These are phyloP conservation scores for Dascillus cervinus DNA, from an alignment of 2,888 invertebrate genomes.

Conservation along the genomic window DNA sequence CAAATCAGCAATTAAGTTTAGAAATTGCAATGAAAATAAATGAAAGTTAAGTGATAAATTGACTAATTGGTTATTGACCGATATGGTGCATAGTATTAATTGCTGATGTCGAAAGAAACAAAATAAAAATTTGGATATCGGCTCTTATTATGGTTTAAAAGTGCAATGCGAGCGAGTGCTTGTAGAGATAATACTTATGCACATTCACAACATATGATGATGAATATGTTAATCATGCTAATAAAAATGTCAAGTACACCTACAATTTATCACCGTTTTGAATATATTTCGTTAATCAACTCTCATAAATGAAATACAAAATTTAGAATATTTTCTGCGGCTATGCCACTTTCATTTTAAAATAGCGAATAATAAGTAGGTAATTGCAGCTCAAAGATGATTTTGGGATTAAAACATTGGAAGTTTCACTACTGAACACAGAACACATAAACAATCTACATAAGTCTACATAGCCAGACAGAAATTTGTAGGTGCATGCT, in stretches of 20 bases:
- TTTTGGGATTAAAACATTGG: no score
- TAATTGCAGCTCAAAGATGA: no score
- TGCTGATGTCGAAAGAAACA: no score
- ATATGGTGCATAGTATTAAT: no score
- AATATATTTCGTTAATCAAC: conserved; percentile 11
- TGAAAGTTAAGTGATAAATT: no score
- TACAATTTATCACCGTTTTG: no score
- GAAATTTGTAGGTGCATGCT: conserved; percentile 32
- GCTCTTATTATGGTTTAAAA: conserved; percentile 10
- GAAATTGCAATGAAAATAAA: no score
- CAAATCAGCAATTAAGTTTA: no score
- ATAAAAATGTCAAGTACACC: conserved; percentile 15
- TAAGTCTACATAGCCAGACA: conserved; percentile 29
- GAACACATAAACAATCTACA: conserved; percentile 27
- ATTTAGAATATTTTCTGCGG: conserved; percentile 19
- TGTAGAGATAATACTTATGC: conserved; percentile 14
- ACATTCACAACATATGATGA: conserved; percentile 11
- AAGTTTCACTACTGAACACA: conserved; percentile 12
- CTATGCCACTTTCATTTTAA: conserved; percentile 17
- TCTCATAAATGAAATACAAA: conserved; percentile 16
- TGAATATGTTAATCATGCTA: conserved; percentile 12
- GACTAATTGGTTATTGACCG: no score
- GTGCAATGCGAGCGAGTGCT: conserved; percentile 27
- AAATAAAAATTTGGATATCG: no score
- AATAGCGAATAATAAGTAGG: no score